Evolutionary conservation across 2,113 vertebrate genomes (phyloP).

Genomic region (Oreochromis spilurus): DNA sequence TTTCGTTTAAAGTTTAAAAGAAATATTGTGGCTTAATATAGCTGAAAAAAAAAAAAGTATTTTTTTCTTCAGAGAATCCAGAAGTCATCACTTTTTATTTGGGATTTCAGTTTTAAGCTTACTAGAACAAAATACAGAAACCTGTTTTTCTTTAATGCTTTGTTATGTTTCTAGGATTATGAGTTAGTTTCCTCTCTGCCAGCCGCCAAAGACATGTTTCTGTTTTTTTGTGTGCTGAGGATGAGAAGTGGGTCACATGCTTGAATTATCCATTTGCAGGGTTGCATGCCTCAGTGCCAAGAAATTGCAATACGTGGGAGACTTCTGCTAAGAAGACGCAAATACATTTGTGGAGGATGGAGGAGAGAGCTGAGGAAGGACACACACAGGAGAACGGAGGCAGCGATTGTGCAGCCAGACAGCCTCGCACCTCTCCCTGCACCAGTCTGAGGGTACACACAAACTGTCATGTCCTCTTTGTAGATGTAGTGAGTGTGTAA

Average conservation of each 20-base stretch:
- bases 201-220: constrained; percentile 5
- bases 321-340: constrained; percentile 49
- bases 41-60: not conserved
- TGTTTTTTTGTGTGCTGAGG: constrained; percentile 10
- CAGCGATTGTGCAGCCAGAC: constrained; percentile 2
- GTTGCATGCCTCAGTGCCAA: constrained; percentile 63
- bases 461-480: not conserved
- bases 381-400: constrained; percentile 46
- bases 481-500: not conserved
- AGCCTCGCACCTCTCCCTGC: constrained; percentile 17
- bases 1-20: not conserved
- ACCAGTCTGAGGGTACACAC: constrained; percentile 64
- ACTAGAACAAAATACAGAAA: not conserved
- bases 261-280: constrained; percentile 71
- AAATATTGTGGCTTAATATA: not conserved
- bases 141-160: not conserved
- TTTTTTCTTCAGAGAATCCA: not conserved
- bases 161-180: not conserved
- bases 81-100: not conserved
- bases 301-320: constrained; percentile 58
- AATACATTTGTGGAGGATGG: constrained; percentile 57
- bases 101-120: not conserved
- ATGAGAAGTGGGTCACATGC: constrained; percentile 69
- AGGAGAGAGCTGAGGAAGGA: constrained; percentile 32
- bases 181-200: not conserved